phyloP scores from a whole-genome alignment of 2,797 vertebrate species.

The Xenopus petersii region DNA sequence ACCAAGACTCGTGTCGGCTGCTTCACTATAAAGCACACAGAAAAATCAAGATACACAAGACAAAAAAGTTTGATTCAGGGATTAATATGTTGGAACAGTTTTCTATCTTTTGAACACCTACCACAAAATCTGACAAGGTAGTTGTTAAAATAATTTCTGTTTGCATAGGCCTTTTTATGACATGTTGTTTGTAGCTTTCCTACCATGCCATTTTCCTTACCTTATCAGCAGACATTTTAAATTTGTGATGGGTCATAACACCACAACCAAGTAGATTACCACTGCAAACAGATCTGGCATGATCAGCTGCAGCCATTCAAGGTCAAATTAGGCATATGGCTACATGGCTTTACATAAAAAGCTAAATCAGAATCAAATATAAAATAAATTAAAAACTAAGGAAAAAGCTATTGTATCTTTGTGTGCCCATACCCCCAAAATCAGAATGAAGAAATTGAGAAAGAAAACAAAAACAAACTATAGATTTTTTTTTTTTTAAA shows the following conservation, averaged over 20 bases:
- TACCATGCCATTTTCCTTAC: slow-evolving; percentile 74
- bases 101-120: slow-evolving; percentile 87
- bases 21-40: slow-evolving; percentile 99
- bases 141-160: slow-evolving; percentile 53
- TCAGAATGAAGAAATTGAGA: slow-evolving; percentile 66
- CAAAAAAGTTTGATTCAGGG: slow-evolving; percentile 98
- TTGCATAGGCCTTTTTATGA: slow-evolving; percentile 78
- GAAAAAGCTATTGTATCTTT: slow-evolving; percentile 81
- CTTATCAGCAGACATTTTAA: slow-evolving; percentile 67
- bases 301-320: slow-evolving; percentile 58
- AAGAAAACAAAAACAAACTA: slow-evolving; percentile 73
- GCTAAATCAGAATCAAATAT: slow-evolving; percentile 59
- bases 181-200: slow-evolving; percentile 61
- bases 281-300: slow-evolving; percentile 61
- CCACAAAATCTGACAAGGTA: slow-evolving; percentile 75
- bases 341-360: slow-evolving; percentile 58
- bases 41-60: slow-evolving; percentile 99
- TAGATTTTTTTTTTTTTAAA: slow-evolving; percentile 68
- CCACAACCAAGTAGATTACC: slow-evolving; percentile 45
- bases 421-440: slow-evolving; percentile 82
- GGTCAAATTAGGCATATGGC: slow-evolving; percentile 57
- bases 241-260: too few species aligned
- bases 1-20: slow-evolving; percentile 99
- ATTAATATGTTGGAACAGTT: slow-evolving; percentile 96
- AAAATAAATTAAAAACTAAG: slow-evolving; percentile 13